Evolutionary conservation across 2,797 vertebrate species (phyloP).

Genomic region (Mormyrus proboscirostris): DNA sequence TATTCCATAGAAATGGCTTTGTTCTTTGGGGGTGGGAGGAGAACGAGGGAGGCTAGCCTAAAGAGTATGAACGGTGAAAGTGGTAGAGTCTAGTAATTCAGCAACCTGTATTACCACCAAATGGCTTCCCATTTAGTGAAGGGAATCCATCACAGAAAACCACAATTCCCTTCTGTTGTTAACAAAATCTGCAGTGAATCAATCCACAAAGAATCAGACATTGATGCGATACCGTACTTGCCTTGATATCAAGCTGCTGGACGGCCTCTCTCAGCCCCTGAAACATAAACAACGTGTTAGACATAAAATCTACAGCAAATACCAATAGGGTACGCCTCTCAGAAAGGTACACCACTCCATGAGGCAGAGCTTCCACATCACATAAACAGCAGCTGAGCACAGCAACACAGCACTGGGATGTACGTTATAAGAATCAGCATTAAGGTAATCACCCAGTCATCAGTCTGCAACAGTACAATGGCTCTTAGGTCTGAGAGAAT

Average conservation of each 20-base stretch:
- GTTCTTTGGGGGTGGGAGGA: neutral
- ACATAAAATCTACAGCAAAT: neutral
- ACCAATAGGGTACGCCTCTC: neutral
- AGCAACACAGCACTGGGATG: neutral
- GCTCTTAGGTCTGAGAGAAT: neutral
- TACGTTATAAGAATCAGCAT: neutral
- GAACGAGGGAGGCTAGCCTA: neutral
- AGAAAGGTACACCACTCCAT: neutral
- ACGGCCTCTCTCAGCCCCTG: slow-evolving; percentile 71
- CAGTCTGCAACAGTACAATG: neutral
- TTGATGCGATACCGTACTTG: slow-evolving; percentile 30
- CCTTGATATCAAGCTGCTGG: slow-evolving; percentile 64
- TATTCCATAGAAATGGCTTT: neutral
- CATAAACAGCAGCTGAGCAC: neutral
- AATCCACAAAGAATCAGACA: neutral
- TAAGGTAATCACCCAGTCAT: neutral
- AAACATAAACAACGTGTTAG: slow-evolving; percentile 25
- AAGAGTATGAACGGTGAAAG: neutral
- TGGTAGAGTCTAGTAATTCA: neutral
- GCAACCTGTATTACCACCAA: neutral
- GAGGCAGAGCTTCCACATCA: neutral
- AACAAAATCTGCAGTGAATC: neutral
- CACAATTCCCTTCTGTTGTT: neutral
- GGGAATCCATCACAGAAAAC: neutral
- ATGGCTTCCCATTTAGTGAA: neutral